These are phyloP conservation scores for Gymnobelideus leadbeateri DNA, from an alignment of 2,113 vertebrate genomes.

Conservation along the genomic window DNA sequence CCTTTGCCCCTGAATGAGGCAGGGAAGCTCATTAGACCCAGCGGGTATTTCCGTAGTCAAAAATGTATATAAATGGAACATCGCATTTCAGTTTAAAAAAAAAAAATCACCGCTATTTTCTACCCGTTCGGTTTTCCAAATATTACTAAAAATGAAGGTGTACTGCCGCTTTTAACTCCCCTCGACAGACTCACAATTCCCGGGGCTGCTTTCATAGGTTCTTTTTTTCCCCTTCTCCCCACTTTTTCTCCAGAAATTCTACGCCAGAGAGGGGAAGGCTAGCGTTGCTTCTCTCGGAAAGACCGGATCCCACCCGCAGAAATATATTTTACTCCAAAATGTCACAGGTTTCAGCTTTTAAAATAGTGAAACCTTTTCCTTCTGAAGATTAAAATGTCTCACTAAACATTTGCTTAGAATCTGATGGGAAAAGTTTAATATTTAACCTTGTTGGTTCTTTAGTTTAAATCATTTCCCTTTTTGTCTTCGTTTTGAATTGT, in stretches of 20 bases:
- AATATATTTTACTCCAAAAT: slow-evolving; percentile 24
- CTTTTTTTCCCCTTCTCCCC: background rate
- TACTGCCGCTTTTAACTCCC: background rate
- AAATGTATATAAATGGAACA: background rate
- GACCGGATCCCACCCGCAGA: slow-evolving; percentile 41
- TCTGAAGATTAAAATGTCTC: slow-evolving; percentile 40
- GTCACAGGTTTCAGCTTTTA: slow-evolving; percentile 61
- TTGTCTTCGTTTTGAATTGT: background rate
- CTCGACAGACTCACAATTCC: slow-evolving; percentile 15
- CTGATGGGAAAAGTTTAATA: slow-evolving; percentile 75
- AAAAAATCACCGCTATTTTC: slow-evolving; percentile 12
- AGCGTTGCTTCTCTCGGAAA: background rate
- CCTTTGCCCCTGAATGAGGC: background rate
- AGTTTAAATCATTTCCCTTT: background rate
- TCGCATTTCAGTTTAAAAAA: background rate
- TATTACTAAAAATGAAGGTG: background rate
- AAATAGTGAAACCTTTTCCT: slow-evolving; percentile 54
- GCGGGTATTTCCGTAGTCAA: background rate
- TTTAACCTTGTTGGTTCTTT: slow-evolving; percentile 70
- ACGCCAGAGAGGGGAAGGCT: slow-evolving; percentile 6
- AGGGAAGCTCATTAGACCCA: background rate
- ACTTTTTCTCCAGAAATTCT: slow-evolving; percentile 1
- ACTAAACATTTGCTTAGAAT: slow-evolving; percentile 50
- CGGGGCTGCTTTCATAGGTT: background rate
- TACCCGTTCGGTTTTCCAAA: background rate